phyloP scores from a whole-genome alignment of 2,113 vertebrate genomes.

The Perognathus longimembris region DNA sequence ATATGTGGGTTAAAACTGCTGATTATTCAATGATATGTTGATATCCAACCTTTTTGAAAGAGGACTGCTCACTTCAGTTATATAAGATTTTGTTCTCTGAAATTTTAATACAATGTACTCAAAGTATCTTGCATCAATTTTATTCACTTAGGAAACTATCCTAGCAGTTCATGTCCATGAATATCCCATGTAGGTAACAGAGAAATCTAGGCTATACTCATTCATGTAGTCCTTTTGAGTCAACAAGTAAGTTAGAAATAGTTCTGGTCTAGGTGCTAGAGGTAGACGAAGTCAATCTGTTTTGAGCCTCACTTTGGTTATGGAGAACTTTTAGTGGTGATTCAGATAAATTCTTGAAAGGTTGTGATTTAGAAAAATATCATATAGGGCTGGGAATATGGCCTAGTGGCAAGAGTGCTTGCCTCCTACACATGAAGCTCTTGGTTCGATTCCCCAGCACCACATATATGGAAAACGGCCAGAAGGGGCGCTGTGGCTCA shows the following conservation, averaged over 20 bases:
- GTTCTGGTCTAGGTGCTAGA: conserved; percentile 33
- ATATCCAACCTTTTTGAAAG: background rate
- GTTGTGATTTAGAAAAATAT: conserved; percentile 45
- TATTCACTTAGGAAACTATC: background rate
- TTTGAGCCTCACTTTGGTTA: conserved; percentile 6
- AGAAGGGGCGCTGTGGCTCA: no score
- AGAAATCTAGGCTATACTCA: background rate
- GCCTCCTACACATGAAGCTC: no score
- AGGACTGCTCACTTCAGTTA: background rate
- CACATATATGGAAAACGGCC: no score
- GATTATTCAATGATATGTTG: background rate
- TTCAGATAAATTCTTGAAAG: conserved; percentile 49
- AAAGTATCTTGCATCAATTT: background rate
- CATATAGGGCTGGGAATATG: no score
- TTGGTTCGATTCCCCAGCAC: no score
- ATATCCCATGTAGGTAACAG: background rate
- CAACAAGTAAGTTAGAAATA: conserved; percentile 33
- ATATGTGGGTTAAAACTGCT: no score
- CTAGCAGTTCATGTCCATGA: background rate
- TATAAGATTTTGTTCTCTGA: background rate
- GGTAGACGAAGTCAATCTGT: conserved; percentile 14
- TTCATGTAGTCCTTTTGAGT: background rate
- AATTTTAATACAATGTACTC: background rate
- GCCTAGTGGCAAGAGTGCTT: no score
- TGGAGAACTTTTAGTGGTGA: conserved; percentile 23